These are phyloP conservation scores for Torymus auratus DNA, from an alignment of 2,888 invertebrate species.

Conservation along the genomic window DNA sequence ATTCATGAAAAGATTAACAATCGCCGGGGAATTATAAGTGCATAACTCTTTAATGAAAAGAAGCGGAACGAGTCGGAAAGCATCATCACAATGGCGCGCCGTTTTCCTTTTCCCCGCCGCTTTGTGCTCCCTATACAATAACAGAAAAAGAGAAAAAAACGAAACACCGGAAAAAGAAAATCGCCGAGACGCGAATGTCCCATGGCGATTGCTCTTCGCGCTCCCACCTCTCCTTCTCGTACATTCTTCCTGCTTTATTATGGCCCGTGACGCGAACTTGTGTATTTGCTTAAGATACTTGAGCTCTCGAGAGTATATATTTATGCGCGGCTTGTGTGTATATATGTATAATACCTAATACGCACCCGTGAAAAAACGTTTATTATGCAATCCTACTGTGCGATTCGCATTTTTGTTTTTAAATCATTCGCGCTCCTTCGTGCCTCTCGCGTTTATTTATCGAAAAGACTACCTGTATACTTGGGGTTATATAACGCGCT, in stretches of 20 bases:
- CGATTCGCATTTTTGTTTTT: not conserved
- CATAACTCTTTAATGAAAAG: not conserved
- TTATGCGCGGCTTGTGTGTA: not conserved
- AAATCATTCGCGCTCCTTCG: too few relatives aligned
- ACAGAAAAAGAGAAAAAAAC: too few relatives aligned
- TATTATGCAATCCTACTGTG: not conserved
- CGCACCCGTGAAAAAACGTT: not conserved
- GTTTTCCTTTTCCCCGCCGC: too few relatives aligned
- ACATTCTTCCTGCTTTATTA: constrained; percentile 11
- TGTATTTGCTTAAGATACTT: constrained; percentile 35
- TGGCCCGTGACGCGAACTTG: constrained; percentile 52
- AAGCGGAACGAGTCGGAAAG: not conserved
- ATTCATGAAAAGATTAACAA: too few relatives aligned
- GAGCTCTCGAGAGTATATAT: constrained; percentile 22
- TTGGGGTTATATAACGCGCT: too few relatives aligned
- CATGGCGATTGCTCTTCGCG: constrained; percentile 1
- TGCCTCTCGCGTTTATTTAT: not conserved
- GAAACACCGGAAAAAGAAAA: too few relatives aligned
- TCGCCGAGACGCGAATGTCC: too few relatives aligned
- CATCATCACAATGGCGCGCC: too few relatives aligned
- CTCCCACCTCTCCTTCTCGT: not conserved
- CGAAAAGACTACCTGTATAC: not conserved
- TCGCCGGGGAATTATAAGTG: not conserved
- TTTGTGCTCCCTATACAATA: too few relatives aligned
- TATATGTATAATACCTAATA: not conserved